phyloP scores from a whole-genome alignment of 1,140 invertebrate genomes.

The Arctopsyche grandis region DNA sequence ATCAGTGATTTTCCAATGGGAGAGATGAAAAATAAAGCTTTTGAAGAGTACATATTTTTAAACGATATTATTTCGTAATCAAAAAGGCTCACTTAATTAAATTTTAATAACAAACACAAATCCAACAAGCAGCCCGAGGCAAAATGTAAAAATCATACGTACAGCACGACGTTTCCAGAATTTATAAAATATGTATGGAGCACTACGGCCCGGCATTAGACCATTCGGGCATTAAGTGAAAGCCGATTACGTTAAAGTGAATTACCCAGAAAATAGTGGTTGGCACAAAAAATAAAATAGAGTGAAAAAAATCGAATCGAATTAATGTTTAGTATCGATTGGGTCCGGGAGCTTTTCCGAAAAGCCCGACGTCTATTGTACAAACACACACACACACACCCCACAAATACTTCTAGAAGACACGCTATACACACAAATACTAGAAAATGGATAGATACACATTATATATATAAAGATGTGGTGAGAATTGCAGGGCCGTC shows the following conservation, averaged over 20 bases:
- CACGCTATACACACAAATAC: not conserved
- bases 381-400: not conserved
- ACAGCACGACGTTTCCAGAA: too few relatives aligned
- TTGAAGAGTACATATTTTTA: too few relatives aligned
- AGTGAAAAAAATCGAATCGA: not conserved
- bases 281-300: not conserved
- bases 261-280: not conserved
- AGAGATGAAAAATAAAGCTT: too few relatives aligned
- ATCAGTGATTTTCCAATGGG: too few relatives aligned
- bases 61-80: too few relatives aligned
- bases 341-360: not conserved
- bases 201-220: too few relatives aligned
- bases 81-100: too few relatives aligned
- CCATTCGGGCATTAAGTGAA: not conserved
- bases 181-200: too few relatives aligned
- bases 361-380: not conserved
- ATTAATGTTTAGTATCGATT: slow-evolving; percentile 23
- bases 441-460: not conserved
- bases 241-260: slow-evolving; percentile 8
- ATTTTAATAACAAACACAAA: too few relatives aligned
- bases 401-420: not conserved
- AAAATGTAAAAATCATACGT: too few relatives aligned
- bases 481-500: not conserved
- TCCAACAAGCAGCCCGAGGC: too few relatives aligned
- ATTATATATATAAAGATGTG: not conserved